These are phyloP conservation scores for Epizoanthus ramosus DNA, from an alignment of 92 coral and sea anemone genomes.

Conservation along the genomic window DNA sequence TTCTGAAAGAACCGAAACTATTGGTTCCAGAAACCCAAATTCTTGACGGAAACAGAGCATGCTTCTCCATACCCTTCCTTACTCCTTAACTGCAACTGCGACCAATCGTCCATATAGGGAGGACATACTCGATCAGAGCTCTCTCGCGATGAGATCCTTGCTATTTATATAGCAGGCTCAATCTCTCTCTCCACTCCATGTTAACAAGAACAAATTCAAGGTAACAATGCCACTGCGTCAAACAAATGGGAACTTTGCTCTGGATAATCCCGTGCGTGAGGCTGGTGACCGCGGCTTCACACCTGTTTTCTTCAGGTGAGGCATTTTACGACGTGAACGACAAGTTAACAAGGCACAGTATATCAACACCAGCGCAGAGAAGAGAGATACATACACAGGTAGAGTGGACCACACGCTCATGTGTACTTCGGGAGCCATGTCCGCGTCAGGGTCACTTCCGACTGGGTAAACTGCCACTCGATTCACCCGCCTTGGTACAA, in stretches of 20 bases:
- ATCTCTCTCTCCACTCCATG: not conserved
- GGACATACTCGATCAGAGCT: too few species aligned
- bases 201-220: not conserved
- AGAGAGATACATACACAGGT: slow-evolving; percentile 85
- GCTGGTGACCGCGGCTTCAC: slow-evolving; percentile 34
- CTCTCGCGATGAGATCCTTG: too few species aligned
- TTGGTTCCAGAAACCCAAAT: too few species aligned
- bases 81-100: too few species aligned
- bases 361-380: slow-evolving; percentile 75
- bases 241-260: slow-evolving; percentile 63
- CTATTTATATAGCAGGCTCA: not conserved
- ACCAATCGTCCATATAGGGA: too few species aligned
- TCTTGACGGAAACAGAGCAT: too few species aligned
- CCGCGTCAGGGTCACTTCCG: slow-evolving; percentile 83
- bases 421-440: slow-evolving; percentile 71
- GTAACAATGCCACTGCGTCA: not conserved
- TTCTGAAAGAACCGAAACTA: too few species aligned
- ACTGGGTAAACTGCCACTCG: slow-evolving; percentile 84
- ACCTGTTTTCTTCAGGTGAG: slow-evolving; percentile 53
- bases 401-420: slow-evolving; percentile 85
- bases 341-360: slow-evolving; percentile 91
- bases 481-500: slow-evolving; percentile 88
- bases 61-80: too few species aligned
- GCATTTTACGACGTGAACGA: slow-evolving; percentile 74
- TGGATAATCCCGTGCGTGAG: slow-evolving; percentile 49